Conservation (phyloP, 2,888 invertebrate genomes). For the Erebia ligea region DNA sequence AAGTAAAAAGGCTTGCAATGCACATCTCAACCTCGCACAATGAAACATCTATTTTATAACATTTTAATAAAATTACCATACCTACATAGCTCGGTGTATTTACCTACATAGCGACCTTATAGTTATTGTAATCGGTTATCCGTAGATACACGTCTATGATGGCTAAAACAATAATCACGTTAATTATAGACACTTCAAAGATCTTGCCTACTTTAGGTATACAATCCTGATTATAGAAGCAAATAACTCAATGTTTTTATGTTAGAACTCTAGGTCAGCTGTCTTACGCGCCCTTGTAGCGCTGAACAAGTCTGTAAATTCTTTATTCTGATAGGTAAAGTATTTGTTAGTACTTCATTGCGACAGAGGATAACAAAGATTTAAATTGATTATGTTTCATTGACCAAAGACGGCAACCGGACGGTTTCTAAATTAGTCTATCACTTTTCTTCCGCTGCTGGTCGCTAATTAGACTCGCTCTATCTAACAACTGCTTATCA, state of each 20-base stretch:
- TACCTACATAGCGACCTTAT: slow-evolving; percentile 11
- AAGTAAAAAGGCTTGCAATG: neutral
- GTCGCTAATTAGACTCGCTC: slow-evolving; percentile 1
- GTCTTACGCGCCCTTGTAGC: slow-evolving; percentile 13
- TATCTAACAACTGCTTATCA: neutral
- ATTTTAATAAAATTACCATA: slow-evolving; percentile 12
- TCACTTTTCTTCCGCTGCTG: slow-evolving; percentile 7
- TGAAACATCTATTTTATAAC: neutral
- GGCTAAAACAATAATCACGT: slow-evolving; percentile 33
- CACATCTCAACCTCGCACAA: slow-evolving; percentile 5
- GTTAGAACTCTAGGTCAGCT: slow-evolving; percentile 17
- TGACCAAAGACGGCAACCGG: slow-evolving; percentile 9
- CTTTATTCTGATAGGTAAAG: slow-evolving; percentile 2
- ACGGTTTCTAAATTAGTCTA: slow-evolving; percentile 16
- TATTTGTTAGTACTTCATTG: neutral
- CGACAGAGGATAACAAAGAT: slow-evolving; percentile 1
- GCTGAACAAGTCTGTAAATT: slow-evolving; percentile 10
- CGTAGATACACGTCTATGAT: slow-evolving; percentile 16
- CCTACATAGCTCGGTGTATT: neutral
- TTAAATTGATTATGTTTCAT: slow-evolving; percentile 11
- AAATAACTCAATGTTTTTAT: slow-evolving; percentile 35
- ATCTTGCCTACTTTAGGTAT: slow-evolving; percentile 36
- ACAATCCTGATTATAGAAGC: slow-evolving; percentile 32
- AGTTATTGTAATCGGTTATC: slow-evolving; percentile 13
- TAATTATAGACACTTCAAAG: slow-evolving; percentile 35